phyloP scores from a whole-genome alignment of 2,113 vertebrate genomes.

The Morone chrysops region DNA sequence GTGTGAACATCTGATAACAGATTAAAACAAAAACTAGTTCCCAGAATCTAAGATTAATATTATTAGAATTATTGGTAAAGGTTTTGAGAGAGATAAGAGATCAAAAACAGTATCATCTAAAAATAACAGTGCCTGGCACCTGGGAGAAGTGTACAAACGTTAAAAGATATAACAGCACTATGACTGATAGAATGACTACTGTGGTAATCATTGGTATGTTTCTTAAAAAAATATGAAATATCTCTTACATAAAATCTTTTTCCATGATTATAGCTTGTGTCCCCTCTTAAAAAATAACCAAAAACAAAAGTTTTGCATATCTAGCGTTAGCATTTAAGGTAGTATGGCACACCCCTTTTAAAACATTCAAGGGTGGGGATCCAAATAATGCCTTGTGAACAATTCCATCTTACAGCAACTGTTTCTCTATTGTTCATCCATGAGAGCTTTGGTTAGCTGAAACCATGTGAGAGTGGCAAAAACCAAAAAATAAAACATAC shows the following conservation, averaged over 20 bases:
- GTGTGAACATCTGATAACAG: conserved; percentile 46
- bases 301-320: conserved; percentile 98
- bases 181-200: conserved; percentile 42
- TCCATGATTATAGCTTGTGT: conserved; percentile 88
- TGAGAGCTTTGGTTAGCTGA: conserved; percentile 99
- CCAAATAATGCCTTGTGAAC: conserved; percentile 91
- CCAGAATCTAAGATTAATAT: conserved; percentile 63
- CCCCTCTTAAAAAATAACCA: conserved; percentile 92
- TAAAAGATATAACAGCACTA: conserved; percentile 87
- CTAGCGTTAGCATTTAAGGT: conserved; percentile 99
- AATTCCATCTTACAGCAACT: conserved; percentile 84
- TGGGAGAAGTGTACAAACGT: conserved; percentile 90
- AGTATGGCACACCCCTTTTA: conserved; percentile 98
- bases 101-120: conserved; percentile 83
- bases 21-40: conserved; percentile 82
- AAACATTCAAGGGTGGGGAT: conserved; percentile 91
- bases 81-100: conserved; percentile 83
- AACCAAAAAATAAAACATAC: conserved; percentile 69
- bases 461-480: conserved; percentile 94
- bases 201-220: conserved; percentile 82
- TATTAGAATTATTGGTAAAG: conserved; percentile 56
- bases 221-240: conserved; percentile 89
- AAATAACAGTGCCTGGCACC: conserved; percentile 86
- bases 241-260: conserved; percentile 85
- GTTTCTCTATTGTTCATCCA: conserved; percentile 84